A percentile compares a stretch with the other conserved stretches of the same genome.
Conservation (phyloP, 2,113 vertebrate genomes). For the Baryphthengus martii region DNA sequence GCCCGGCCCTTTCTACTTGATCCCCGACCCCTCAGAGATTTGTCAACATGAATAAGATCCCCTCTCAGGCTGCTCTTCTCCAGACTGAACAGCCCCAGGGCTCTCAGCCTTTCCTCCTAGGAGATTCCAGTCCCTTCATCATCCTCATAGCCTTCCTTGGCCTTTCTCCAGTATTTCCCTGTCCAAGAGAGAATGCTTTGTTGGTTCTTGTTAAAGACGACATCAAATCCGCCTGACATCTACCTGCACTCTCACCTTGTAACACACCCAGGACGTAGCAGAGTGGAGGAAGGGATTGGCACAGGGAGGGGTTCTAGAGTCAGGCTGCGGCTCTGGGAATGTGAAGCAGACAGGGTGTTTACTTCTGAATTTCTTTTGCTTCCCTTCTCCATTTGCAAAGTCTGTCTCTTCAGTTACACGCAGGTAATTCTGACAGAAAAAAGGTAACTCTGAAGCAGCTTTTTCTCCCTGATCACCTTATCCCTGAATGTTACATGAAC, state of each 20-base stretch:
- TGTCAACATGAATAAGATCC: too few relatives aligned
- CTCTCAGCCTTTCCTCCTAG: too few relatives aligned
- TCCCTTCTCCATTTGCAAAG: not conserved
- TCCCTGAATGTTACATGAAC: not conserved
- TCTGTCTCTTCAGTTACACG: not conserved
- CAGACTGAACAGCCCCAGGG: too few relatives aligned
- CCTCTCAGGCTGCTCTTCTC: too few relatives aligned
- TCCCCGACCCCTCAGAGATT: too few relatives aligned
- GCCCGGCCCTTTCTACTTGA: too few relatives aligned
- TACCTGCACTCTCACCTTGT: fast-evolving
- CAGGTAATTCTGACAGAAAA: not conserved
- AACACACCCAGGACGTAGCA: fast-evolving
- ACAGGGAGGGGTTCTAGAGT: not conserved
- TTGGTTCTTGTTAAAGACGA: not conserved
- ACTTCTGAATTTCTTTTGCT: not conserved
- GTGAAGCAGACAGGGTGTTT: too few relatives aligned
- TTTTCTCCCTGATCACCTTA: not conserved
- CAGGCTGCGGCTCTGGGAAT: not conserved
- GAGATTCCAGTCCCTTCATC: too few relatives aligned
- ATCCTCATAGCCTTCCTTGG: too few relatives aligned
- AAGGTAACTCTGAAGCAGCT: not conserved
- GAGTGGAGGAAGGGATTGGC: not conserved
- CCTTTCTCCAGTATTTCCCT: too few relatives aligned
- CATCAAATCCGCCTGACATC: not conserved
- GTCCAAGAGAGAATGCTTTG: not conserved